phyloP scores from a whole-genome alignment of 2,113 vertebrate genomes.

The Ginglymostoma cirratum region DNA sequence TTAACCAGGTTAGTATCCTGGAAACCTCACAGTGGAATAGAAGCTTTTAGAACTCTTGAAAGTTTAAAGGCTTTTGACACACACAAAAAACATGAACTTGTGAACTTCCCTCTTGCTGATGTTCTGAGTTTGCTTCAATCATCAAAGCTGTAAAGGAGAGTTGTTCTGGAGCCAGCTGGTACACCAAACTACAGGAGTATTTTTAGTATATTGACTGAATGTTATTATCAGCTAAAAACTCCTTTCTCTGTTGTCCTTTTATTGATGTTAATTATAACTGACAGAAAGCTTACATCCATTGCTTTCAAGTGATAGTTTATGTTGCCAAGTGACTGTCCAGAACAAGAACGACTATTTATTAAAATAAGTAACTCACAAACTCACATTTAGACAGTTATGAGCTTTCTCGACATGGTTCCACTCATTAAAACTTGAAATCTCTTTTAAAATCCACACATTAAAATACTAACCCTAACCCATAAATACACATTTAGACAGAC shows the following conservation, averaged over 20 bases:
- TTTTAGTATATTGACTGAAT: constrained; percentile 21
- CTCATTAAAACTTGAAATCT: too few species aligned
- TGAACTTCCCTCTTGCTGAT: constrained; percentile 31
- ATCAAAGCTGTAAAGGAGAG: constrained; percentile 22
- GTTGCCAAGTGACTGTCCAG: neutral
- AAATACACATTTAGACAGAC: too few species aligned
- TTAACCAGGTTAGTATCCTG: constrained; percentile 2
- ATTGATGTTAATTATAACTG: constrained; percentile 12
- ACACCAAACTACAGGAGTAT: neutral
- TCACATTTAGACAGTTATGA: too few species aligned
- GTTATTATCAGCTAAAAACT: neutral
- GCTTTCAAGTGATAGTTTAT: neutral
- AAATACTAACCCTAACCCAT: too few species aligned
- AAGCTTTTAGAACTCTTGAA: constrained; percentile 29
- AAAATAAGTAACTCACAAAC: too few species aligned
- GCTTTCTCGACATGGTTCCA: too few species aligned
- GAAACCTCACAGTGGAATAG: constrained; percentile 6
- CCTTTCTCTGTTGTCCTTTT: neutral
- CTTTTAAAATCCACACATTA: too few species aligned
- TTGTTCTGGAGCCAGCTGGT: constrained; percentile 27
- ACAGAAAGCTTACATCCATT: neutral
- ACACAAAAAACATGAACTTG: constrained; percentile 26
- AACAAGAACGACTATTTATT: too few species aligned
- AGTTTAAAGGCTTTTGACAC: constrained; percentile 28
- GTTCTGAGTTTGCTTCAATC: constrained; percentile 15